Base-by-base conservation (phyloP, 2,888 invertebrate genomes). In the Mimas tiliae region DNA sequence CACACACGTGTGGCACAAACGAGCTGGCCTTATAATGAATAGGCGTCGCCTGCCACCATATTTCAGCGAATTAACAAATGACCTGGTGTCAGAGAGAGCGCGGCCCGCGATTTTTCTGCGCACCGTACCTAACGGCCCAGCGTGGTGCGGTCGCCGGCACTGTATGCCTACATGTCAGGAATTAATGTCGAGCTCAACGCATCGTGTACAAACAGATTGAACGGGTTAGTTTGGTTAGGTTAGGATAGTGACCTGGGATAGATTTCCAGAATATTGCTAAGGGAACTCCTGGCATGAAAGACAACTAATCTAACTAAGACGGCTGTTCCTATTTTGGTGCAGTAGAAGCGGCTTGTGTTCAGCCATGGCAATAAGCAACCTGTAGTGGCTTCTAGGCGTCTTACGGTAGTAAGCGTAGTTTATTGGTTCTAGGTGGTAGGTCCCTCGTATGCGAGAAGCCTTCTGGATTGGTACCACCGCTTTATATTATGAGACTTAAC, bases 61-160 rank as follows among this genome's bases (percentile, higher is more conserved):
- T 92, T 91, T 93, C 92, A 93, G 86, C 82, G 91, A 89, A 92
- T 93, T 93, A 92, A 93, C 93, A 93, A 93, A 93, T 90, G 91
- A 91, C 89, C 86, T 74, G 77, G 89, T 88, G 93, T 92, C 93
- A 87, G 80, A 82, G 85, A 77, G 82, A 78, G 89, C 88, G 88
- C 87, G 86, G 88, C 82, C 85, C 84, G 82, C 92, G 82, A 93
- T 93, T 93, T 93, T 93, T 93, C 93, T 92, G 93, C 87, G 79
- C 88, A 88, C 92, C 84, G 90, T 91, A 89, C 90, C 83, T 83
- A 83, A 78, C 83, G 79, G 86, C 79, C 82, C 91, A 91, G 92
- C 87, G 88, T 88, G 91, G 88, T 88, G 91, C 88, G 86, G 91
- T 92, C 90, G 92, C 92, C 91, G 77, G 84, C 69, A 50, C 74